Conservation (phyloP, 2,797 vertebrate genomes). For the Acipenser transmontanus region DNA sequence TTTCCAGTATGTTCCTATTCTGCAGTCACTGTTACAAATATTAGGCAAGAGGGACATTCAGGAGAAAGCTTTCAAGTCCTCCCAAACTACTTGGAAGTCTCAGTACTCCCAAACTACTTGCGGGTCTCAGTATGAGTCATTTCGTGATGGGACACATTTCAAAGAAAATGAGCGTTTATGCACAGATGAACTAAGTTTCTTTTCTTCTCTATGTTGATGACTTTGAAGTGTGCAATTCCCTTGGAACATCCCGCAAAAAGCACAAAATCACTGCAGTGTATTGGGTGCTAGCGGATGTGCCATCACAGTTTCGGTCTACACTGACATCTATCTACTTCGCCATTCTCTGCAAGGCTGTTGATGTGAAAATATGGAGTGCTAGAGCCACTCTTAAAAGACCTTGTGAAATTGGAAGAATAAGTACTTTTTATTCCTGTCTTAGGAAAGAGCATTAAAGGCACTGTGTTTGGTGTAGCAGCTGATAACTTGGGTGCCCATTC, state of each 20-base stretch:
- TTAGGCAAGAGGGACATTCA: constrained; percentile 11
- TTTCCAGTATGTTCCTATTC: constrained; percentile 19
- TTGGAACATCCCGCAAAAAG: constrained; percentile 31
- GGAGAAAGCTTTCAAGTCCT: constrained; percentile 12
- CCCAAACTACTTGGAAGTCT: neutral
- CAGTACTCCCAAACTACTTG: no score
- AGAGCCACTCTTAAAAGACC: constrained; percentile 25
- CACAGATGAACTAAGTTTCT: constrained; percentile 15
- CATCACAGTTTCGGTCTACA: constrained; percentile 18
- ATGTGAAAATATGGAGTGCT: constrained; percentile 27
- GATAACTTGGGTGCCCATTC: constrained; percentile 32
- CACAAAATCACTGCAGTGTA: constrained; percentile 35
- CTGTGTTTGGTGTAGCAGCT: constrained; percentile 26
- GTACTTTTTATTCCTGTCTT: constrained; percentile 24
- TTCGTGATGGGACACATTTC: constrained; percentile 23
- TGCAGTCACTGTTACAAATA: constrained; percentile 17
- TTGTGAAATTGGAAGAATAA: constrained; percentile 30
- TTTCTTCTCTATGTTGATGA: constrained; percentile 7
- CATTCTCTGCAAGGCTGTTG: constrained; percentile 29
- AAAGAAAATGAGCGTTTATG: constrained; percentile 21
- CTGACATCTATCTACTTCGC: constrained; percentile 27
- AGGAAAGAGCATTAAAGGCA: constrained; percentile 27
- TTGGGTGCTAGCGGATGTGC: constrained; percentile 34
- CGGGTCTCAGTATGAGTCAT: constrained; percentile 2
- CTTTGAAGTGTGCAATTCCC: constrained; percentile 22